A percentile compares a stretch with the other conserved stretches of the same genome.
phyloP scores from a whole-genome alignment of 2,888 invertebrate genomes.

The Drosophila engyochracea region DNA sequence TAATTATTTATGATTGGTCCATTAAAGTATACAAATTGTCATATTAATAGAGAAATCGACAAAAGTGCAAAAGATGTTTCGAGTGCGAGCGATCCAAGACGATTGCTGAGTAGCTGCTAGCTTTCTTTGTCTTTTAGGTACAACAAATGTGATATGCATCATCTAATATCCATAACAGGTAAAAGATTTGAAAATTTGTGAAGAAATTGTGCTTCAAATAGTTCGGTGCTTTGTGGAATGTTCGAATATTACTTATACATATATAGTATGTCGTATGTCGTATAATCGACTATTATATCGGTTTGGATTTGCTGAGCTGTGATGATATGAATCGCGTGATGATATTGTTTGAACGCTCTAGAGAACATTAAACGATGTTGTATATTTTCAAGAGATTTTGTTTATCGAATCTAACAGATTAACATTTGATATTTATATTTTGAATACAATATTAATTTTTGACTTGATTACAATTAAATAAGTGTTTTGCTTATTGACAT shows the following conservation, averaged over 20 bases:
- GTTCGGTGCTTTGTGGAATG: conserved; percentile 41
- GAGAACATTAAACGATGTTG: conserved; percentile 34
- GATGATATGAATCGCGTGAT: conserved; percentile 65
- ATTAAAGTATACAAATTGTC: conserved; percentile 58
- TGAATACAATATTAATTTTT: conserved; percentile 2
- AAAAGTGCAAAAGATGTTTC: conserved; percentile 42
- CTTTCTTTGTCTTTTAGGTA: conserved; percentile 20
- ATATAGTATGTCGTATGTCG: neutral
- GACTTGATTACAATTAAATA: conserved; percentile 10
- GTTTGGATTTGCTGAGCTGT: conserved; percentile 42
- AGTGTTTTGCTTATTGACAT: conserved; percentile 14
- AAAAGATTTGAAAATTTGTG: conserved; percentile 30
- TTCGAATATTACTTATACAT: conserved; percentile 14
- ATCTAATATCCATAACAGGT: conserved; percentile 34
- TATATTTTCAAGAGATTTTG: conserved; percentile 9
- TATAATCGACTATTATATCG: conserved; percentile 13
- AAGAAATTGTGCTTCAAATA: conserved; percentile 42
- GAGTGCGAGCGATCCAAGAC: conserved; percentile 53
- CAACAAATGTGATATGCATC: conserved; percentile 65
- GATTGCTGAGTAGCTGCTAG: conserved; percentile 30
- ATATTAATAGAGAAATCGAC: conserved; percentile 23
- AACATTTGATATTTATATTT: conserved; percentile 24
- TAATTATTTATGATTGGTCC: conserved; percentile 61
- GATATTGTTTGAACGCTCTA: conserved; percentile 40
- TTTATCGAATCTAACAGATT: conserved; percentile 7